A percentile compares a stretch with the other conserved stretches of the same genome.
Evolutionary conservation across 2,113 vertebrate species (phyloP).

Genomic region (Poecile atricapillus): DNA sequence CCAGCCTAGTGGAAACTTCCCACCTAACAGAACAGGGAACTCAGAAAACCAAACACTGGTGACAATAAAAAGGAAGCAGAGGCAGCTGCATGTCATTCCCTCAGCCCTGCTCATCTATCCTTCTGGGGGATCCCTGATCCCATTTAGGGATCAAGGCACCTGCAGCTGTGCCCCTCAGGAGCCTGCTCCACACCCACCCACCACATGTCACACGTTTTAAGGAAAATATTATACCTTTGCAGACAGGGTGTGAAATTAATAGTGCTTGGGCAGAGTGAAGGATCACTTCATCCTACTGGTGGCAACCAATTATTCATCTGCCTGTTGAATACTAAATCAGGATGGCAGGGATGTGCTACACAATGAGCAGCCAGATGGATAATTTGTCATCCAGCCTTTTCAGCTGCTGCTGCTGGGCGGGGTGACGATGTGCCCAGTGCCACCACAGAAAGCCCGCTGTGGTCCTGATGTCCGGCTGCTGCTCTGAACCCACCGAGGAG

Average conservation of each 20-base stretch:
- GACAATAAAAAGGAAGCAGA: not conserved
- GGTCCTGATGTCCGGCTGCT: not conserved
- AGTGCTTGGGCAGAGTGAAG: conserved; percentile 53
- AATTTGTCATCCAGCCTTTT: conserved; percentile 34
- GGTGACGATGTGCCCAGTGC: not conserved
- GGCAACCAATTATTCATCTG: conserved; percentile 68
- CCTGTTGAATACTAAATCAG: conserved; percentile 64
- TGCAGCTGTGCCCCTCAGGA: not conserved
- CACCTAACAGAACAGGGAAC: not conserved
- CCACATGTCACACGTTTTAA: not conserved
- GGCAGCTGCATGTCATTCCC: not conserved
- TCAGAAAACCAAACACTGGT: not conserved
- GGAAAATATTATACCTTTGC: conserved; percentile 41
- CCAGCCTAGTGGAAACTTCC: not conserved
- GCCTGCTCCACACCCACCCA: not conserved
- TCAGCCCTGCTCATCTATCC: not conserved
- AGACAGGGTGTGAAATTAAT: conserved; percentile 61
- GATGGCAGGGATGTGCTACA: conserved; percentile 27
- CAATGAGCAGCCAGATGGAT: conserved; percentile 55
- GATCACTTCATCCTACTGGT: conserved; percentile 47
- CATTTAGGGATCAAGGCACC: not conserved
- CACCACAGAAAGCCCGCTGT: not conserved
- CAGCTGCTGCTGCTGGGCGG: conserved; percentile 18
- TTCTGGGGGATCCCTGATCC: not conserved
- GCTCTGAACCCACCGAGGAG: not conserved